Evolutionary conservation across 2,888 invertebrate genomes (phyloP), one percentile per base, ranked within the genome.

Genomic region (Drosophila mayaguana): DNA sequence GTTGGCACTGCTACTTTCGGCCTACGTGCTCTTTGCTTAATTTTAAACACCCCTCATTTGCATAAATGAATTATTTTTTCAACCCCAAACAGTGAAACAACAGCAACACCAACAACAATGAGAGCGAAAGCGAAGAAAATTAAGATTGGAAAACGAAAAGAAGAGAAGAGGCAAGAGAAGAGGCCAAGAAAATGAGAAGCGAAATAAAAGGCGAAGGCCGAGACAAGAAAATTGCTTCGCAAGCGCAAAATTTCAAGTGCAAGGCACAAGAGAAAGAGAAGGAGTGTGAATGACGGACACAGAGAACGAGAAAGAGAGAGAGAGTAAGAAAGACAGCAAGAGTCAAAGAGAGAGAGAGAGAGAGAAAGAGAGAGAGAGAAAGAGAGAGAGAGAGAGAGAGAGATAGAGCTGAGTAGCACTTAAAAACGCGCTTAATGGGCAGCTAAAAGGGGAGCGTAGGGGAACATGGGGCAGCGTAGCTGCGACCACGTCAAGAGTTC

Each of bases 1-100:
- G 34, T 20, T 72, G 59, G 68, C 63, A 72, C 68, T 75, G 84
- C 80, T 72, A 88, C 87, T 86, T 80, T 86, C 69, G 78, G 90
- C 82, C 86, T 87, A 87, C 86, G 86, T 87, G 86, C 86, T 87
- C 84, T 90, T 90, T 79, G 84, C 75, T 80, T 91, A 83, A 89
- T 80, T 90, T 79, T 91, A 88, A 83, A 90, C 90, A 89, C 90
- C 91, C 84, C 90, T 89, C 89, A 91, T 89, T 89, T 91, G 88
- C 89, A 89, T 89, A 89, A 89, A 89, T 89, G 91, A 91, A 91
- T 89, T 91, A 89, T 89, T 89, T 90, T 78, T 90, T 87, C 88
- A 89, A 90, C 90, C 90, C 90, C 90, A 84, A 87, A 81, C 48
- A 59, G 54, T 18, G 40, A 40, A 54, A 59, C 43, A 57, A 45